phyloP scores from a whole-genome alignment of 2,888 invertebrate species.

The Noctua comes region DNA sequence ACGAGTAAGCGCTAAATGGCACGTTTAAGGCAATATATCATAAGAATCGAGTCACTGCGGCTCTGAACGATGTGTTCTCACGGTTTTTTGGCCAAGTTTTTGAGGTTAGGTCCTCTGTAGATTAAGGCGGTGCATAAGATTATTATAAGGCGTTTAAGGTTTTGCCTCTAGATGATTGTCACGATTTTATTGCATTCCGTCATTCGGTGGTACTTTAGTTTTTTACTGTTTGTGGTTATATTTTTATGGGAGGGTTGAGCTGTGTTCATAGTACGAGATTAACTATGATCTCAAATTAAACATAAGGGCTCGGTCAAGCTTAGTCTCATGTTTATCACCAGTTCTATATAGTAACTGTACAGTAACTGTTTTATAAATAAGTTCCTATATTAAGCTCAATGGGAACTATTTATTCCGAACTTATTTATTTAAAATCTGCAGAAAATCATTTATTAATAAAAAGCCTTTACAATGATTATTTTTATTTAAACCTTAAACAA shows the following conservation, averaged over 20 bases:
- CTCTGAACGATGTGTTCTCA: constrained; percentile 84
- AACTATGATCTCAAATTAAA: background rate
- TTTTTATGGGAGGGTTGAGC: constrained; percentile 16
- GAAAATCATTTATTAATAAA: background rate
- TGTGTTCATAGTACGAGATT: constrained; percentile 15
- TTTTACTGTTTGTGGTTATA: constrained; percentile 42
- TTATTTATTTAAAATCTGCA: background rate
- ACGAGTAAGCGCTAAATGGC: constrained; percentile 90
- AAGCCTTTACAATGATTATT: background rate
- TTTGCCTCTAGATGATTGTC: constrained; percentile 87
- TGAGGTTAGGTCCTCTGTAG: constrained; percentile 72
- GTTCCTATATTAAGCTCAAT: background rate
- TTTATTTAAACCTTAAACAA: background rate
- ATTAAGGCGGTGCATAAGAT: constrained; percentile 77
- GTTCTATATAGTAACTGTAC: background rate
- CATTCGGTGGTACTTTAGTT: constrained; percentile 60
- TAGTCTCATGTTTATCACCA: background rate
- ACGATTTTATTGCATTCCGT: constrained; percentile 80
- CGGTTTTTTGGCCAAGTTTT: constrained; percentile 80
- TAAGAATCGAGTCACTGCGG: constrained; percentile 85
- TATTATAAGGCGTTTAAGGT: constrained; percentile 72
- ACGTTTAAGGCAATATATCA: constrained; percentile 90
- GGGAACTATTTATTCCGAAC: background rate
- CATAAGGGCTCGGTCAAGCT: background rate
- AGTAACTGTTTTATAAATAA: too few relatives aligned